Percentiles rank a stretch among this genome's conserved stretches.
These are phyloP conservation scores for Gambusia affinis DNA, from an alignment of 2,113 vertebrate genomes.

Conservation along the genomic window DNA sequence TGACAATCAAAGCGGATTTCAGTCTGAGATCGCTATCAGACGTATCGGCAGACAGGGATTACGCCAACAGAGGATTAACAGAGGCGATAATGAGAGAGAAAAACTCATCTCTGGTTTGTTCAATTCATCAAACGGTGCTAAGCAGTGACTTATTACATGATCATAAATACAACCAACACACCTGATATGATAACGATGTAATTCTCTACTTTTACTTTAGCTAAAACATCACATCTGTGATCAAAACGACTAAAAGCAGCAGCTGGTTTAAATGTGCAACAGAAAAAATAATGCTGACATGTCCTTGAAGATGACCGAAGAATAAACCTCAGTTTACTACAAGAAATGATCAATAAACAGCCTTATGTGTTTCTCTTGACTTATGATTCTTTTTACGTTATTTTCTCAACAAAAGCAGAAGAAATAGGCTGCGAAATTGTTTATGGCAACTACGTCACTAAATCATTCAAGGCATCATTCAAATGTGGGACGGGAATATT, in stretches of 20 bases:
- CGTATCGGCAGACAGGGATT: slow-evolving; percentile 70
- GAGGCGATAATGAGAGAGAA: slow-evolving; percentile 47
- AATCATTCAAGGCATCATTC: too few relatives aligned
- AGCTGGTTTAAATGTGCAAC: neutral
- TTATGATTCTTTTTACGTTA: neutral
- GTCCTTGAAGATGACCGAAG: neutral
- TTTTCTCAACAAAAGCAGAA: neutral
- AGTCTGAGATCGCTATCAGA: slow-evolving; percentile 57
- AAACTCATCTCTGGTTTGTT: slow-evolving; percentile 45
- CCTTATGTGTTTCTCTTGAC: neutral
- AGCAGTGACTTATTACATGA: slow-evolving; percentile 40
- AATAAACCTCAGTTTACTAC: neutral
- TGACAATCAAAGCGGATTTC: slow-evolving; percentile 63
- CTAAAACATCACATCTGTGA: neutral
- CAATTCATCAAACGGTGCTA: slow-evolving; percentile 16
- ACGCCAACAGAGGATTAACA: slow-evolving; percentile 52
- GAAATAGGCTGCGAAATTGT: neutral
- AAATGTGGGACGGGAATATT: too few relatives aligned
- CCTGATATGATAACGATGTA: neutral
- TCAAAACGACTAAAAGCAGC: neutral
- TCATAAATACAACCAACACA: slow-evolving; percentile 2
- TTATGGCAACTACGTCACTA: neutral
- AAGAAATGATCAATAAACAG: neutral
- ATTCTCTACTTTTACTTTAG: neutral
- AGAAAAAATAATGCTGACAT: neutral